Percentiles rank a stretch among this genome's conserved stretches.
Conservation (phyloP, 2,888 invertebrate genomes). For the Cremastinae sp. region DNA sequence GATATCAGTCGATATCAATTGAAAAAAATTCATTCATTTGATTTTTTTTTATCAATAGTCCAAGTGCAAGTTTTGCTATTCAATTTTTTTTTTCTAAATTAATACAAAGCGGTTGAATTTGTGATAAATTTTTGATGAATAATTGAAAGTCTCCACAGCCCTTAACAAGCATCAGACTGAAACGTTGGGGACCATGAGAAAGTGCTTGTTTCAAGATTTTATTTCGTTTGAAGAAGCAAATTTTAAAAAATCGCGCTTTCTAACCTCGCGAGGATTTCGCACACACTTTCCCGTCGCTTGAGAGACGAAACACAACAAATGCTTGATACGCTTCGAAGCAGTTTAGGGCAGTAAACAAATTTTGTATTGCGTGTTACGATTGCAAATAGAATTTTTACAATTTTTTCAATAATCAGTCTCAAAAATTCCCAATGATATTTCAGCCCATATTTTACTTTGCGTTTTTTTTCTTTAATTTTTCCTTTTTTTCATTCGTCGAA, state of each 20-base stretch:
- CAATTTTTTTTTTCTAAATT: no score
- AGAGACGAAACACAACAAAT: conserved; percentile 41
- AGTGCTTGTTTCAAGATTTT: conserved; percentile 12
- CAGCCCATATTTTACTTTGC: background rate
- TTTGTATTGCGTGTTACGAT: conserved; percentile 64
- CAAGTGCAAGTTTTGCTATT: no score
- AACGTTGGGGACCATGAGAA: conserved; percentile 17
- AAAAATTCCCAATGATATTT: conserved; percentile 1
- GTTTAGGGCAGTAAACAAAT: conserved; percentile 48
- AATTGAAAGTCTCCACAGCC: conserved; percentile 69
- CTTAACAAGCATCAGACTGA: conserved; percentile 29
- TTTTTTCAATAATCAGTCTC: conserved; percentile 25
- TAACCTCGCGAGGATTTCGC: conserved; percentile 29
- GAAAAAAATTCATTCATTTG: no score
- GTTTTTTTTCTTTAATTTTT: background rate
- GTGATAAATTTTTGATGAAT: background rate
- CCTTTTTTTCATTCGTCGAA: background rate
- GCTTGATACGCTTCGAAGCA: conserved; percentile 56
- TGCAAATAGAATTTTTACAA: conserved; percentile 48
- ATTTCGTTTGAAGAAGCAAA: background rate
- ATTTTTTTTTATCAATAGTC: no score
- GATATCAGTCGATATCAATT: background rate
- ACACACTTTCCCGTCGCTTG: conserved; percentile 54
- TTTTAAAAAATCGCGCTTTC: background rate
- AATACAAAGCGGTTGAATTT: background rate